These are phyloP conservation scores for Mus caroli DNA, from an alignment of 2,797 vertebrate species.

Conservation along the genomic window DNA sequence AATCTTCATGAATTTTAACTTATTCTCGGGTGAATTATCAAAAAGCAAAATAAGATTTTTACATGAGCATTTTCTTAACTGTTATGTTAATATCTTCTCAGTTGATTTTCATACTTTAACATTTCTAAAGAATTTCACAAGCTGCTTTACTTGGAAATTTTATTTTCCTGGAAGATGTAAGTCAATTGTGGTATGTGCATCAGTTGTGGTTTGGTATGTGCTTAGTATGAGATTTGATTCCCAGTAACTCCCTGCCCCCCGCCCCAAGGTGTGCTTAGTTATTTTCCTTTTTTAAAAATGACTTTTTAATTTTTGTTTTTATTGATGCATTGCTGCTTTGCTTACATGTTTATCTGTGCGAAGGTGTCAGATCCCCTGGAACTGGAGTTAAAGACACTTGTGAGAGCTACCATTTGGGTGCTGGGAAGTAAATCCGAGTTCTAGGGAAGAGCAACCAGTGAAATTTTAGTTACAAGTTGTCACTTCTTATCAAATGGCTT, in stretches of 20 bases:
- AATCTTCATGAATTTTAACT: not conserved
- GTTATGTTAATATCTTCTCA: not conserved
- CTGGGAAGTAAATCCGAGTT: not conserved
- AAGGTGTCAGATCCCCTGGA: not conserved
- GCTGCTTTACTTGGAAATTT: not conserved
- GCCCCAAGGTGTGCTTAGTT: not conserved
- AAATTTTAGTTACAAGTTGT: not conserved
- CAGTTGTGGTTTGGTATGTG: not conserved
- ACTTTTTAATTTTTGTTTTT: not conserved
- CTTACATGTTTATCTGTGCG: not conserved
- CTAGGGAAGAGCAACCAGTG: not conserved
- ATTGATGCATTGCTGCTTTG: not conserved
- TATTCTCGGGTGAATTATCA: not conserved
- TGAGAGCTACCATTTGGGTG: not conserved
- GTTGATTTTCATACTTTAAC: not conserved
- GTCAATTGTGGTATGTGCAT: not conserved
- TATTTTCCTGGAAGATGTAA: constrained; percentile 10
- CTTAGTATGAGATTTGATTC: not conserved
- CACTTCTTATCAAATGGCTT: not conserved
- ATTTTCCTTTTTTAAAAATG: not conserved
- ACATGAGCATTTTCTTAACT: constrained; percentile 6
- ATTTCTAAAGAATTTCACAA: not conserved
- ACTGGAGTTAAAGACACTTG: not conserved
- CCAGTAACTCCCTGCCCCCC: not conserved
- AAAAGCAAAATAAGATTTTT: constrained; percentile 15